Percentiles rank a stretch among this genome's conserved stretches.
phyloP scores from a whole-genome alignment of 1,140 invertebrate genomes.

The Hycleus phaleratus region DNA sequence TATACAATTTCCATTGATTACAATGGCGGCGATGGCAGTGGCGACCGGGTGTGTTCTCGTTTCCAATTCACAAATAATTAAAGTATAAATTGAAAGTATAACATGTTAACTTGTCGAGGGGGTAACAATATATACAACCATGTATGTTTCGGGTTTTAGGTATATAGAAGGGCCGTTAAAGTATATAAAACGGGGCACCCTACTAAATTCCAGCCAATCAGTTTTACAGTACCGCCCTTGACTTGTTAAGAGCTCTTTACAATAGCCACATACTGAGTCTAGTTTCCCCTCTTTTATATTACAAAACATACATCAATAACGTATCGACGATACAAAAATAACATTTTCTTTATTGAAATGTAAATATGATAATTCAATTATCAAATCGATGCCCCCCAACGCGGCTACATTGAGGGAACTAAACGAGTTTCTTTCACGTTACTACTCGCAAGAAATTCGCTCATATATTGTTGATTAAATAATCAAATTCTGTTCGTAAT shows the following conservation, averaged over 20 bases:
- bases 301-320: too few species aligned
- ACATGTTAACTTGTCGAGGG: conserved; percentile 29
- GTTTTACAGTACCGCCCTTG: conserved; percentile 24
- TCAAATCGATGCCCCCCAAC: too few species aligned
- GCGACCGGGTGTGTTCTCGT: conserved; percentile 8
- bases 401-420: too few species aligned
- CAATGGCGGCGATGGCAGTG: conserved; percentile 17
- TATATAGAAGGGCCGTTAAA: conserved; percentile 14
- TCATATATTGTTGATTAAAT: too few species aligned
- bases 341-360: too few species aligned
- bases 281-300: too few species aligned
- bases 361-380: too few species aligned
- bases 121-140: conserved; percentile 17
- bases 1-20: not conserved
- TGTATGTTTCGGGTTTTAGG: too few species aligned
- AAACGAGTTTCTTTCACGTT: too few species aligned
- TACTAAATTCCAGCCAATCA: conserved; percentile 26
- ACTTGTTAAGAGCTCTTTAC: conserved; percentile 17
- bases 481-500: not conserved
- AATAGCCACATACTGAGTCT: conserved; percentile 17
- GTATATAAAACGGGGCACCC: conserved; percentile 23
- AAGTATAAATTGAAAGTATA: conserved; percentile 30
- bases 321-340: too few species aligned
- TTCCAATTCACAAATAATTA: conserved; percentile 26
- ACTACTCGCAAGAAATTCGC: too few species aligned